Base-by-base conservation (phyloP, 2,888 invertebrate genomes). In the Cerastoderma edule region DNA sequence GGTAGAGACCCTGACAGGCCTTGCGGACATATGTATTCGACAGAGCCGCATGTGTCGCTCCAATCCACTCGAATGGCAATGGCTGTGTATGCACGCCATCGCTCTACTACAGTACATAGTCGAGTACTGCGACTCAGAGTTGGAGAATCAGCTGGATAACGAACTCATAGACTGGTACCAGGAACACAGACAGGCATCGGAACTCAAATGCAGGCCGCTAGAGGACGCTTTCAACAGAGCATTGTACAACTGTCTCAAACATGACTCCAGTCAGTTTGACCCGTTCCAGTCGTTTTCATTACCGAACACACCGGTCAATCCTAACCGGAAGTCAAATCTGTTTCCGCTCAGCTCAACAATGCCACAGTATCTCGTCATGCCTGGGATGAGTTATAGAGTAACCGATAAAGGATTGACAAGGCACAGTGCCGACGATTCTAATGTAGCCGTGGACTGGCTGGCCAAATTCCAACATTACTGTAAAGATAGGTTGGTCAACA, bases 41-140 rank as follows among this genome's bases (percentile, higher is more conserved):
- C 83, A 86, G 24, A 87, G 88, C 72, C 77, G 88, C 13, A 85
- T 87, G 75, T 87, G 87, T 57, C 84, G 89, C 1, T 87, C 88
- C 63, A 89, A 87, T 73, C 89, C 89, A 0, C 78, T 89, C 68
- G 89, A 89, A 69, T 89, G 89, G 88, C 88, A 89, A 69, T 89
- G 90, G 88, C 74, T 90, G 53, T 89, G 89, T 71, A 86, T 90
- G 77, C 90, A 90, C 69, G 87, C 89, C 6, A 89, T 89, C 8
- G 87, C 89, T 2, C 70, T 90, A 24, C 84, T 90, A 22, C 88
- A 88, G 56, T 88, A 89, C 63, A 89, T 87, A 3, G 80, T 86
- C 13, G 89, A 89, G 63, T 79, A 88, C 39, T 90, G 90, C 73
- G 83, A 85, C 5, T 81, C 86, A 10, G 89, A 86, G 72, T 73